These are phyloP conservation scores for Caenorhabditis sp. DNA, from an alignment of 2,888 invertebrate species.

Conservation along the genomic window DNA sequence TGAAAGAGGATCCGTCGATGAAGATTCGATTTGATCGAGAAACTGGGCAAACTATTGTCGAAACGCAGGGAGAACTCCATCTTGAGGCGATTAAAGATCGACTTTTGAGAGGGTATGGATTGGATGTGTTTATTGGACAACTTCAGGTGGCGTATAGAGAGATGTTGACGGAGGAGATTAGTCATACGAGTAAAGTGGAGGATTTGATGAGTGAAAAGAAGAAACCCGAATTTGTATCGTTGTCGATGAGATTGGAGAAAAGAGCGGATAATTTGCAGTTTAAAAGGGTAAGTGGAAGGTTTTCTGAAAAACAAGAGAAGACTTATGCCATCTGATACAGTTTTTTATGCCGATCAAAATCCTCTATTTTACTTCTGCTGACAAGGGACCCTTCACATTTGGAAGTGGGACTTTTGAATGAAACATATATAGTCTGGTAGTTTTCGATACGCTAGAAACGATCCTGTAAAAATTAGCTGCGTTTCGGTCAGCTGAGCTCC, in stretches of 20 bases:
- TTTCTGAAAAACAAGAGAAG: too few species aligned
- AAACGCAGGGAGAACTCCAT: slow-evolving; percentile 85
- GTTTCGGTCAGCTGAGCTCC: too few species aligned
- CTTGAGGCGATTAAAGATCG: slow-evolving; percentile 82
- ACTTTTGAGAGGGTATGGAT: slow-evolving; percentile 81
- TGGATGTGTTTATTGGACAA: slow-evolving; percentile 88
- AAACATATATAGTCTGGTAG: too few species aligned
- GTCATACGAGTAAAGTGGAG: slow-evolving; percentile 75
- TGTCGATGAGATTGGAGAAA: slow-evolving; percentile 78
- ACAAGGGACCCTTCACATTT: too few species aligned
- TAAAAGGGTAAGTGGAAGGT: slow-evolving; percentile 10
- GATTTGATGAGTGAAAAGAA: slow-evolving; percentile 77
- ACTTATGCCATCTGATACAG: too few species aligned
- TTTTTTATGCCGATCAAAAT: too few species aligned
- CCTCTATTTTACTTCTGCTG: too few species aligned
- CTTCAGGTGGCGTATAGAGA: slow-evolving; percentile 76
- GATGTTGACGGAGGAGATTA: slow-evolving; percentile 40
- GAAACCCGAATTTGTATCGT: slow-evolving; percentile 75
- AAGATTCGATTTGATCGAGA: slow-evolving; percentile 75
- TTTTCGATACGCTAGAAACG: too few species aligned
- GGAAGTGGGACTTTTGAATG: too few species aligned
- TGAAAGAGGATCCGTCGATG: slow-evolving; percentile 65
- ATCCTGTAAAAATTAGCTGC: too few species aligned
- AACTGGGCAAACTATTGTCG: slow-evolving; percentile 66
- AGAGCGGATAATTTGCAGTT: slow-evolving; percentile 70